Evolutionary conservation across 2,797 vertebrate genomes (phyloP), one percentile per base, ranked within the genome.

Genomic region (Coccyzus lansbergi): DNA sequence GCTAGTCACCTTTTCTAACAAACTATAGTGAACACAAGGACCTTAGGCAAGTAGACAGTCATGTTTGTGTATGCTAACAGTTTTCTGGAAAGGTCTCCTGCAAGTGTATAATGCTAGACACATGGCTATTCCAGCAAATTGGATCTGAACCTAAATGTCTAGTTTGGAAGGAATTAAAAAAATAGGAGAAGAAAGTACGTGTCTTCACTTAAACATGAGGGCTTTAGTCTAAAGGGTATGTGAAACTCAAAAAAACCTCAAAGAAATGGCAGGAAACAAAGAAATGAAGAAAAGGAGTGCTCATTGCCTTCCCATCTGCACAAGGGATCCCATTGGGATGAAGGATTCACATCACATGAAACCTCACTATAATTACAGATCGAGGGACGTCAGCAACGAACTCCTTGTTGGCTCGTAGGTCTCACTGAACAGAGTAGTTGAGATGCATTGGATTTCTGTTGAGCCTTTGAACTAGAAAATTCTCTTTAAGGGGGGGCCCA

Each of bases 21-120:
- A 6, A 5, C 12, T n/a, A 0, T 15, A 7, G 33, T 19, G 55
- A n/a, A 13, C 17, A 29, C 0, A 0, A 42, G 25, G 28, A 21
- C 26, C 14, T 38, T 29, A 7, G 17, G 33, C 33, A 33, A 11
- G 49, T 3, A 15, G 38, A 6, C 2, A 15, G 38, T 7, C 26
- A 5, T 6, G 21, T 9, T 20, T 14, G 18, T 10, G 29, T 28
- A 2, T 12, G 15, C 15, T 13, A n/a, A 12, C 40, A 25, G 38
- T n/a, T 1, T 31, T 46, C 38, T 17, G 34, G 21, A 19, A 49
- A 34, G 46, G 24, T 68, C 34, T 55, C 4, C 34, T 38, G 55
- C 8, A 18, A 20, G 11, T 6, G 10, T 10, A 8, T 2, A 3
- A 5, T 20, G 13, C 46, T 17, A 42, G 38, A 21, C 24, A 7